Conservation (phyloP, 2,888 invertebrate species). For the Pollenia griseotomentosa region DNA sequence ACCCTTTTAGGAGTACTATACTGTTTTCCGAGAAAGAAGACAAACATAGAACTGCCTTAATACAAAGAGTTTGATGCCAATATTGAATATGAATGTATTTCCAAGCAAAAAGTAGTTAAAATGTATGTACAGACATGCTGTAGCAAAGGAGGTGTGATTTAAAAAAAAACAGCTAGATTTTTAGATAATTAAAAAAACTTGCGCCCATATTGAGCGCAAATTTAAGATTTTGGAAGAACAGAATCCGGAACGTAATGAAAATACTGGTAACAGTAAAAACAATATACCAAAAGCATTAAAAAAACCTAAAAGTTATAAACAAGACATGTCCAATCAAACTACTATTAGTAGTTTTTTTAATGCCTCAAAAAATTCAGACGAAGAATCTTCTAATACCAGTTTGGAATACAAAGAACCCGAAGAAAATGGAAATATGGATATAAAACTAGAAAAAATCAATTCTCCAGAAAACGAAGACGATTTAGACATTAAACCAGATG, state of each 20-base stretch:
- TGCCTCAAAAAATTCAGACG: slow-evolving; percentile 48
- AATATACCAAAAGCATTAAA: slow-evolving; percentile 79
- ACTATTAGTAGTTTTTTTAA: slow-evolving; percentile 79
- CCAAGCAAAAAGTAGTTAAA: too few relatives aligned
- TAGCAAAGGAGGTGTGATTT: too few relatives aligned
- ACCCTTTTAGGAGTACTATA: too few relatives aligned
- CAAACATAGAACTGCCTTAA: too few relatives aligned
- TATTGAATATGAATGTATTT: too few relatives aligned
- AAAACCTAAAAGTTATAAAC: slow-evolving; percentile 79
- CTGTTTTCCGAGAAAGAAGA: too few relatives aligned
- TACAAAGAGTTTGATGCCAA: too few relatives aligned
- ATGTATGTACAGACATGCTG: too few relatives aligned
- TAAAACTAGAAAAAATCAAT: slow-evolving; percentile 56
- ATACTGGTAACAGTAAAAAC: slow-evolving; percentile 65
- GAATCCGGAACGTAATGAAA: slow-evolving; percentile 73
- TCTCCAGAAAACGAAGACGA: slow-evolving; percentile 28
- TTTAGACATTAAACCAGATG: slow-evolving; percentile 11
- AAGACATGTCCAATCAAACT: slow-evolving; percentile 80
- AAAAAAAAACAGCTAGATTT: too few relatives aligned
- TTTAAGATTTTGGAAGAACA: slow-evolving; percentile 79
- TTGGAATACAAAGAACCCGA: slow-evolving; percentile 46
- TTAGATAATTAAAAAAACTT: too few relatives aligned
- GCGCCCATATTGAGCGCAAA: slow-evolving; percentile 83
- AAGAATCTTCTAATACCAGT: slow-evolving; percentile 46
- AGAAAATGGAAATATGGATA: slow-evolving; percentile 50